These are phyloP conservation scores for Corella eumyota DNA, from an alignment of 23 tunicate genomes.

Conservation along the genomic window DNA sequence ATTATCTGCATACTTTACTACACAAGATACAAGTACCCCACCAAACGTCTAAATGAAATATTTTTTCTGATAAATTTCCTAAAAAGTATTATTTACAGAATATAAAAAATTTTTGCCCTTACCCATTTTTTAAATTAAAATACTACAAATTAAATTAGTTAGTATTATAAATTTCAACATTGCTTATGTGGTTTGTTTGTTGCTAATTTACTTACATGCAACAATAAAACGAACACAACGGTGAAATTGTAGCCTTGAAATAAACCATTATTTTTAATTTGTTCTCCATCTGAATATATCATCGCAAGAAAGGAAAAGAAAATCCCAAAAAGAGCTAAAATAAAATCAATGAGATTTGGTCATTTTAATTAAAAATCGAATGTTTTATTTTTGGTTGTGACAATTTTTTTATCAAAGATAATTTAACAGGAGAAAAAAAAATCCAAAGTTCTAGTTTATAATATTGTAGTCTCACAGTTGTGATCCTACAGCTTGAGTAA, in stretches of 20 bases:
- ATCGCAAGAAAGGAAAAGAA: conserved; percentile 26
- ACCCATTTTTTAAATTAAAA: too few species aligned
- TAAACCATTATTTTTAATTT: conserved; percentile 28
- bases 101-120: too few species aligned
- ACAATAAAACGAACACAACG: conserved; percentile 29
- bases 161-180: too few species aligned
- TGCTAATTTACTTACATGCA: too few species aligned
- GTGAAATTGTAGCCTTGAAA: conserved; percentile 54
- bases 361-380: background rate
- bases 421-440: too few species aligned
- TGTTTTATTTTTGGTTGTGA: background rate
- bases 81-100: too few species aligned
- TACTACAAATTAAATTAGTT: too few species aligned
- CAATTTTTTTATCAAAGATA: too few species aligned
- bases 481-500: too few species aligned
- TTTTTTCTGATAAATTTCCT: background rate
- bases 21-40: conserved; percentile 66
- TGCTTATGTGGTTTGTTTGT: too few species aligned
- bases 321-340: conserved; percentile 43
- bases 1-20: conserved; percentile 67
- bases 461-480: too few species aligned
- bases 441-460: too few species aligned
- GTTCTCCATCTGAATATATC: conserved; percentile 13
- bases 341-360: background rate
- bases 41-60: conserved; percentile 49